Conservation (phyloP, 2,888 invertebrate genomes). For the Hybos culiciformis region DNA sequence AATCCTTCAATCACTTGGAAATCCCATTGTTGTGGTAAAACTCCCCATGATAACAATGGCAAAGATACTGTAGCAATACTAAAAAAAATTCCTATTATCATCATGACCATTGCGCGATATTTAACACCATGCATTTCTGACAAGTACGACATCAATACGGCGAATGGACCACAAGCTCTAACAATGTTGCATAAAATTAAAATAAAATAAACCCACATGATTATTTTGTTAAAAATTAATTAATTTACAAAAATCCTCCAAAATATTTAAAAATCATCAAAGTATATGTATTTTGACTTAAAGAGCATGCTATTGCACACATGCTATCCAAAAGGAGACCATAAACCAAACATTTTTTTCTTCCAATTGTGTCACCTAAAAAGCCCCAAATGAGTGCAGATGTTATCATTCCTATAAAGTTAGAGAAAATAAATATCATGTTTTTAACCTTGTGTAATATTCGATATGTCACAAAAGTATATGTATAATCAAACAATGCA, state of each 20-base stretch:
- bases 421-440: neutral
- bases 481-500: neutral
- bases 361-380: slow-evolving; percentile 58
- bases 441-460: neutral
- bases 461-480: neutral
- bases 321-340: slow-evolving; percentile 50
- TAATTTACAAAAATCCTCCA: slow-evolving; percentile 59
- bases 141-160: slow-evolving; percentile 55
- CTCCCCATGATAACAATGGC: slow-evolving; percentile 55
- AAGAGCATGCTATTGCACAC: slow-evolving; percentile 47
- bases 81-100: slow-evolving; percentile 52
- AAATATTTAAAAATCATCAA: slow-evolving; percentile 57
- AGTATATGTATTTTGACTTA: slow-evolving; percentile 51
- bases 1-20: slow-evolving; percentile 34
- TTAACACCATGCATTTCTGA: slow-evolving; percentile 58
- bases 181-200: no score
- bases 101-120: slow-evolving; percentile 49
- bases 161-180: slow-evolving; percentile 57
- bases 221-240: neutral
- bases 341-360: slow-evolving; percentile 49
- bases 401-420: slow-evolving; percentile 53
- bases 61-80: slow-evolving; percentile 48
- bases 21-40: slow-evolving; percentile 49
- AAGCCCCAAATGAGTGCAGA: slow-evolving; percentile 68
- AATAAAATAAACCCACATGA: neutral